Conservation (phyloP, 64 coral and sea anemone genomes). For the Orbicella faveolata region DNA sequence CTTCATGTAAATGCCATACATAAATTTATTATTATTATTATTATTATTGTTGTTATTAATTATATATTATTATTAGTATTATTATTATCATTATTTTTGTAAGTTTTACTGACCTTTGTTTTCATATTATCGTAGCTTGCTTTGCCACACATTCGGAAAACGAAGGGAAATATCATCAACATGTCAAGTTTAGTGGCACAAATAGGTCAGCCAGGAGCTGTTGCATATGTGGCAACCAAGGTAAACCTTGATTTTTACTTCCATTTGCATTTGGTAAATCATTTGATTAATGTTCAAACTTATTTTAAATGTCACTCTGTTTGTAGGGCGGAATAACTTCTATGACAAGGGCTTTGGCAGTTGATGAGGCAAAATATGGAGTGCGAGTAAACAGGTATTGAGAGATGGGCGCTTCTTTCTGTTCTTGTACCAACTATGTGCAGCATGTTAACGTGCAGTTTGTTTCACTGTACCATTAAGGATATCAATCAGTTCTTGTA, state of each 20-base stretch:
- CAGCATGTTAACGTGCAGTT: too few relatives aligned
- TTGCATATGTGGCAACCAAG: conserved; percentile 88
- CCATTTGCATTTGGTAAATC: background rate
- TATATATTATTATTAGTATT: too few relatives aligned
- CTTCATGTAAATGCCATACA: too few relatives aligned
- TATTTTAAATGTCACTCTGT: background rate
- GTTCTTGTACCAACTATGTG: too few relatives aligned
- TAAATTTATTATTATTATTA: too few relatives aligned
- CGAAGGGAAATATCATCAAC: conserved; percentile 97
- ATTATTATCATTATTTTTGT: background rate
- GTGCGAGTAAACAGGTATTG: conserved; percentile 88
- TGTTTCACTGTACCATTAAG: too few relatives aligned
- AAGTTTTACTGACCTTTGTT: background rate
- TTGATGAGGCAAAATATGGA: conserved; percentile 91
- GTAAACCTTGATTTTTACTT: conserved; percentile 11
- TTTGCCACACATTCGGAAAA: conserved; percentile 79
- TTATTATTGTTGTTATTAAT: too few relatives aligned
- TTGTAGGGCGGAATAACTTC: conserved; percentile 87
- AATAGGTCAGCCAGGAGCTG: conserved; percentile 80
- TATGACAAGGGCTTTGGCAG: conserved; percentile 84
- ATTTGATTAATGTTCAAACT: too few relatives aligned
- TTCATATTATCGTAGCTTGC: conserved; percentile 41
- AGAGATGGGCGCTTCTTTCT: too few relatives aligned
- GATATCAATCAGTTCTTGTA: background rate
- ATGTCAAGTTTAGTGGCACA: conserved; percentile 85